Evolutionary conservation across 2,113 vertebrate species (phyloP).

Genomic region (Corythornis cristatus): DNA sequence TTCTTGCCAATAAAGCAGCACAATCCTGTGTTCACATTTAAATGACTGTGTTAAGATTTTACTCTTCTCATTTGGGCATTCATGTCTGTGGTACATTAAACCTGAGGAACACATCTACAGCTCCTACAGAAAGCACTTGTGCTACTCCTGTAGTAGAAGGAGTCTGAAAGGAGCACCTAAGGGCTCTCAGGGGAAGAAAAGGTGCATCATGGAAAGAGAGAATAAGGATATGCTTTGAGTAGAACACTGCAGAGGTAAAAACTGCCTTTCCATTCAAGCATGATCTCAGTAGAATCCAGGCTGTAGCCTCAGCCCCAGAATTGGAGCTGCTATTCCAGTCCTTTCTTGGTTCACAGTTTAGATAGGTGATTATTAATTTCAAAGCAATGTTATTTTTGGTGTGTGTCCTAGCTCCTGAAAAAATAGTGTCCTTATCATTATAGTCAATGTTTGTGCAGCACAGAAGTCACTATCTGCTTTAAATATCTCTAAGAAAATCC

Average conservation of each 20-base stretch:
- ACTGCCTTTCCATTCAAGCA: neutral
- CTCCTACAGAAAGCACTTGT: neutral
- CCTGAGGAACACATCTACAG: neutral
- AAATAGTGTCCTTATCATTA: neutral
- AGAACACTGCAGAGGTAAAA: neutral
- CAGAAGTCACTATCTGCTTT: neutral
- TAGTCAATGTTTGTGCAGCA: neutral
- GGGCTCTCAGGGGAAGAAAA: neutral
- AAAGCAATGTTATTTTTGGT: neutral
- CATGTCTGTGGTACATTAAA: neutral
- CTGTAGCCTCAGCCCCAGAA: neutral
- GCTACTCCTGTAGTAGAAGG: neutral
- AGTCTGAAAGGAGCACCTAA: neutral
- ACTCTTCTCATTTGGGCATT: neutral
- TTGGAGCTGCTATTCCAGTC: neutral
- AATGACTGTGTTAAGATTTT: neutral
- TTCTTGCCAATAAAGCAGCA: neutral
- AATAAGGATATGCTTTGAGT: neutral
- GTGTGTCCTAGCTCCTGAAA: fast-evolving
- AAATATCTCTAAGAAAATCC: neutral
- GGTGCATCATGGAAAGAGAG: neutral
- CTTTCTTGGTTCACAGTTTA: neutral
- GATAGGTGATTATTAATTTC: neutral
- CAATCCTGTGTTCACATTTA: neutral
- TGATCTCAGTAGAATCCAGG: neutral